Conservation (phyloP, 2,113 vertebrate genomes). For the Halcyon malimbica region DNA sequence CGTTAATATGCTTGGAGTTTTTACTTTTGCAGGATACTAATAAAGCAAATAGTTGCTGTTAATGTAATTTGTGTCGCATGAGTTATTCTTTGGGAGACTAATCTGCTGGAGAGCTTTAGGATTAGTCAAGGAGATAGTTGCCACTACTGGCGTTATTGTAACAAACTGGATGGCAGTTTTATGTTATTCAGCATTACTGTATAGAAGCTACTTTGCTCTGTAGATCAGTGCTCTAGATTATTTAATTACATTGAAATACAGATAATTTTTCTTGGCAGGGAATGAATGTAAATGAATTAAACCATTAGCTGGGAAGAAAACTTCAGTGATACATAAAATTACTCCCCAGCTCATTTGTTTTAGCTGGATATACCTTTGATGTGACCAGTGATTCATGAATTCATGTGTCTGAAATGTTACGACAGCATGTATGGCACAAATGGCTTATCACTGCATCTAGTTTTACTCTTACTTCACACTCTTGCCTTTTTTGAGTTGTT, state of each 20-base stretch:
- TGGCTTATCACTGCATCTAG: not conserved
- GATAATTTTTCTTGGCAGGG: not conserved
- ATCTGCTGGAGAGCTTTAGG: not conserved
- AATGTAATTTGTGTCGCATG: not conserved
- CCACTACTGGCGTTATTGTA: not conserved
- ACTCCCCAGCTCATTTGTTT: not conserved
- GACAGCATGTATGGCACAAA: not conserved
- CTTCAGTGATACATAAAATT: not conserved
- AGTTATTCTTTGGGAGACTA: not conserved
- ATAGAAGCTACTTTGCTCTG: not conserved
- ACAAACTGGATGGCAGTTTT: not conserved
- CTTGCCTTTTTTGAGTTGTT: not conserved
- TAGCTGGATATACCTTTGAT: not conserved
- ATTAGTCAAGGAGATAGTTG: constrained; percentile 16
- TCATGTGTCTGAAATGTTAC: not conserved
- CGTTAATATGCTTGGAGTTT: not conserved
- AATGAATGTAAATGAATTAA: not conserved
- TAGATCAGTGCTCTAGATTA: not conserved
- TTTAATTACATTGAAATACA: not conserved
- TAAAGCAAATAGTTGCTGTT: not conserved
- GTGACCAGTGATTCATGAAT: not conserved
- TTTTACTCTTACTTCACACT: not conserved
- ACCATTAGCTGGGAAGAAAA: not conserved
- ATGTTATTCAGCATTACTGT: not conserved
- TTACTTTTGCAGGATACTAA: not conserved